Conservation (phyloP, 2,113 vertebrate species). For the Epinephelus fuscoguttatus region DNA sequence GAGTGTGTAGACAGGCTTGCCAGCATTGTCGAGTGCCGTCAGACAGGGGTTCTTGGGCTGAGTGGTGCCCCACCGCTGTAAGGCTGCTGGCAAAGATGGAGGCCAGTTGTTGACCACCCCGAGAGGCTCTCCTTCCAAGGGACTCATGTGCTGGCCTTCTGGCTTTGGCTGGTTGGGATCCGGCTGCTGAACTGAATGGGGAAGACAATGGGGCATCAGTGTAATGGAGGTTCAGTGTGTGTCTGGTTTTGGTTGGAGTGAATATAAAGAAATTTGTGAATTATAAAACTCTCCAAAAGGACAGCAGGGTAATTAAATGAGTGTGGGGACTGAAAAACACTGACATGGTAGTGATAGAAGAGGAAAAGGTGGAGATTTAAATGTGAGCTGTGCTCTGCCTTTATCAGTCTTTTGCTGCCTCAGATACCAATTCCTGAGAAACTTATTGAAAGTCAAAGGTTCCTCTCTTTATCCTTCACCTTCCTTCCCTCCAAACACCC, state of each 20-base stretch:
- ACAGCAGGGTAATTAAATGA: not conserved
- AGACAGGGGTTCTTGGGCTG: conserved; percentile 94
- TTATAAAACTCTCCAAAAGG: conserved; percentile 13
- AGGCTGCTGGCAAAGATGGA: conserved; percentile 88
- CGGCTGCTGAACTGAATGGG: conserved; percentile 90
- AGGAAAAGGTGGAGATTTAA: conserved; percentile 16
- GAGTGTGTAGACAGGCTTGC: conserved; percentile 91
- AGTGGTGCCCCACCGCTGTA: conserved; percentile 92
- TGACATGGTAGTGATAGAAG: conserved; percentile 25
- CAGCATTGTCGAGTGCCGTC: conserved; percentile 91
- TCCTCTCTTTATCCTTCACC: not conserved
- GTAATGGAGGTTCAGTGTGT: not conserved
- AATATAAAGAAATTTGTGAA: conserved; percentile 10
- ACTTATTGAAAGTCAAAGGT: conserved; percentile 15
- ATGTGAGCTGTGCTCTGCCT: conserved; percentile 2
- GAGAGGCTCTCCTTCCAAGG: conserved; percentile 90
- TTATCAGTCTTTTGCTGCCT: conserved; percentile 27
- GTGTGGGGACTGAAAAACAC: conserved; percentile 17
- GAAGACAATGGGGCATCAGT: not conserved
- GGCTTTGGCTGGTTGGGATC: conserved; percentile 96
- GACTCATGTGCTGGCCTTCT: conserved; percentile 89
- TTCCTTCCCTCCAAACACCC: not conserved
- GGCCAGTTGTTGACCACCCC: conserved; percentile 87
- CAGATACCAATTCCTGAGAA: conserved; percentile 14
- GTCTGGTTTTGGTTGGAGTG: not conserved